Evolutionary conservation across 2,888 invertebrate species (phyloP), one percentile per base, ranked within the genome.

Genomic region (Drosophila diplacantha): DNA sequence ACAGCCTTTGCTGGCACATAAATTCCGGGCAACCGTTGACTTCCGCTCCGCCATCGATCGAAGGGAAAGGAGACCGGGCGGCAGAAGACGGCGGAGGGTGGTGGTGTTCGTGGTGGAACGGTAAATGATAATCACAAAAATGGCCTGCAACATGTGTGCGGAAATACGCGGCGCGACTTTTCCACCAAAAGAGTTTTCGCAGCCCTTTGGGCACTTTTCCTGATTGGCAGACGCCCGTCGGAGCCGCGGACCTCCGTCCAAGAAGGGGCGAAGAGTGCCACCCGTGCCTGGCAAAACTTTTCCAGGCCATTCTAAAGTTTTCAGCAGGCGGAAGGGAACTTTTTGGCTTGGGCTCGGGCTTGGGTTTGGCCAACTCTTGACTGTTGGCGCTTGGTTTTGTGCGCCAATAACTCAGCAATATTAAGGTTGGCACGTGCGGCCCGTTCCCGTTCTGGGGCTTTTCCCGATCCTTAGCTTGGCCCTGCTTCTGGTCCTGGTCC

Each of bases 321-420:
- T 38, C 29, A 52, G 31, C 24, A 20, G 47, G 67, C 54, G 50
- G 68, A 46, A 49, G 75, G 71, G 73, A 82, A 75, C 66, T 83
- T 83, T 61, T 81, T 73, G 73, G 76, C 77, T 72, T 69, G 67
- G 63, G 69, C 76, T 66, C 68, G 63, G 57, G 26, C 35, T 64
- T 55, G 55, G 56, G 39, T 54, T 55, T 55, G 69, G 69, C 82
- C 80, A 73, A 75, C 81, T 83, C 78, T 83, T 83, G 78, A 83
- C 83, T 71, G 78, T 67, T 76, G 76, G 73, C 72, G 74, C 79
- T 81, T 75, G 79, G 76, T 81, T 80, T 79, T 76, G 83, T 72
- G 77, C 77, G 73, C 77, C 84, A 81, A 81, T 83, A 81, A 82
- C 83, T 81, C 84, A 82, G 70, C 80, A 83, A 82, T 81, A 82